These are phyloP conservation scores for Boulengeromyrus knoepffleri DNA, from an alignment of 2,113 vertebrate genomes.

Conservation along the genomic window DNA sequence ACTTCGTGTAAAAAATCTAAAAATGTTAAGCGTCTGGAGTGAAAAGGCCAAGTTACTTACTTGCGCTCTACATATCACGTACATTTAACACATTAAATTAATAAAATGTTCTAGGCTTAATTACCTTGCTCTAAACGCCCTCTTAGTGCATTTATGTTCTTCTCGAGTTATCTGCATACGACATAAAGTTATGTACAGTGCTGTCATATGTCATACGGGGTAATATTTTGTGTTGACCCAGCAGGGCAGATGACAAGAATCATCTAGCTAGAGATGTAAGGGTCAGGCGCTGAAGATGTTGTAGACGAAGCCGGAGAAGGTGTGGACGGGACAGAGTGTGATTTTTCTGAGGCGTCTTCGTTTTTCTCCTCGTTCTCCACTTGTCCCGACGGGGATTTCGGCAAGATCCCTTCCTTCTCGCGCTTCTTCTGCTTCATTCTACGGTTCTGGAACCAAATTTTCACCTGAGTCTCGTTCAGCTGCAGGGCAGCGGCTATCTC, in stretches of 20 bases:
- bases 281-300: conserved; percentile 65
- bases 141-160: conserved; percentile 54
- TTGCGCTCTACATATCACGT: conserved; percentile 52
- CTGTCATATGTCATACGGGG: neutral
- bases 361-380: conserved; percentile 73
- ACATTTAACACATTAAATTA: conserved; percentile 65
- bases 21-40: conserved; percentile 72
- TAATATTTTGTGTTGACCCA: neutral
- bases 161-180: neutral
- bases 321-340: conserved; percentile 75
- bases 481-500: conserved; percentile 92
- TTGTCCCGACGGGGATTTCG: conserved; percentile 67
- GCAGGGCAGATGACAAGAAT: neutral
- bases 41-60: conserved; percentile 65
- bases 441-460: conserved; percentile 98
- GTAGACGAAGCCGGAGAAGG: conserved; percentile 79
- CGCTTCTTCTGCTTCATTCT: conserved; percentile 99
- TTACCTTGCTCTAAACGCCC: conserved; percentile 62
- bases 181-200: neutral
- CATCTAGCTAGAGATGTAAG: conserved; percentile 71
- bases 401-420: conserved; percentile 86
- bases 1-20: conserved; percentile 69
- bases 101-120: conserved; percentile 55
- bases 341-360: conserved; percentile 84
- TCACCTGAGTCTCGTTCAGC: conserved; percentile 97